Evolutionary conservation across 35 echinoderm and acorn worm species (phyloP).

Genomic region (Eucidaris tribuloides): DNA sequence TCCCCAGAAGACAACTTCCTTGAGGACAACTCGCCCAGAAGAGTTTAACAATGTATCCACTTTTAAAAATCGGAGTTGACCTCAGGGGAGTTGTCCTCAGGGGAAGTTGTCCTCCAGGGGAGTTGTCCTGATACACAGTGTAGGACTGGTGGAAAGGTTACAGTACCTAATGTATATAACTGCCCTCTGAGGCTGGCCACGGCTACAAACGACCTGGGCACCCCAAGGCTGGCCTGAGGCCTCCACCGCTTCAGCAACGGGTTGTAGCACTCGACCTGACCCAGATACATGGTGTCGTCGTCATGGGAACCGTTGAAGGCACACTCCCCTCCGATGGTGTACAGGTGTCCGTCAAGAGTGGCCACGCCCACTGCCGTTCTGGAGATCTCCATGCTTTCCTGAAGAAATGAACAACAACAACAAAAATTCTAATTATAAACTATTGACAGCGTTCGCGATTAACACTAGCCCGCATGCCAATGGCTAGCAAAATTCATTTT

Average conservation of each 20-base stretch:
- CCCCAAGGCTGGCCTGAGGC: conserved; percentile 56
- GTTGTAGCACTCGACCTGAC: conserved; percentile 88
- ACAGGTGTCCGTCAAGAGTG: conserved; percentile 78
- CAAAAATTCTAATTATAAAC: no score
- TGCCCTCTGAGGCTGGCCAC: conserved; percentile 65
- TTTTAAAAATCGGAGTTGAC: no score
- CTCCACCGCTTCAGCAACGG: conserved; percentile 86
- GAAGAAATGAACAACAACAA: conserved; percentile 2
- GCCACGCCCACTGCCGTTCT: conserved; percentile 88
- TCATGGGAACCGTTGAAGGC: conserved; percentile 77
- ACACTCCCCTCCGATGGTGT: conserved; percentile 95
- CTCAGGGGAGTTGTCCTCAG: no score
- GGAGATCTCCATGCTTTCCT: conserved; percentile 96
- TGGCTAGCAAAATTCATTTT: no score
- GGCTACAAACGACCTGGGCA: conserved; percentile 79
- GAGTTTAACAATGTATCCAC: no score
- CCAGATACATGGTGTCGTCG: conserved; percentile 95
- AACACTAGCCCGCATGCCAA: no score
- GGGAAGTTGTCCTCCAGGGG: no score
- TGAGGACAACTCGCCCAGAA: no score
- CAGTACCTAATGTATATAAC: conserved; percentile 88
- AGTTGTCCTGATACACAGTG: no score
- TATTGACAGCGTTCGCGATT: no score
- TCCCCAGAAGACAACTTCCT: no score
- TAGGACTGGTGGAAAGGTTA: no score